Conservation (phyloP, 2,888 invertebrate species). For the Asteroscopus sphinx region DNA sequence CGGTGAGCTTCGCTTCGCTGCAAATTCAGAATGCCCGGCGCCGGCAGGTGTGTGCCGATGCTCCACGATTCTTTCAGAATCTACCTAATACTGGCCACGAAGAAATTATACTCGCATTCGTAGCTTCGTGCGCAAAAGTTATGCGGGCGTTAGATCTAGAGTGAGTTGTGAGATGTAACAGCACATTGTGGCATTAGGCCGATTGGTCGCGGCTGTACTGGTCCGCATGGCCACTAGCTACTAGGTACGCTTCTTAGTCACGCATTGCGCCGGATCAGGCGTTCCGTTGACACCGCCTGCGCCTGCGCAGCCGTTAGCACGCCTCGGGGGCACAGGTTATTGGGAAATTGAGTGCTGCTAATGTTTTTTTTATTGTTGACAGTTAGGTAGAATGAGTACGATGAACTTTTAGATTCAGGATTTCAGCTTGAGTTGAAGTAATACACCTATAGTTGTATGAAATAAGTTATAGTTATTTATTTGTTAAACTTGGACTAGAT, state of each 20-base stretch:
- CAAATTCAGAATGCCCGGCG: no score
- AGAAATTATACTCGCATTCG: conserved; percentile 34
- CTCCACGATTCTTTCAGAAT: no score
- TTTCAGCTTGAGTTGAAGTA: not conserved
- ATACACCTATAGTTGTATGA: not conserved
- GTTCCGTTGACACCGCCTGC: conserved; percentile 42
- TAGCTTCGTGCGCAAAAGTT: conserved; percentile 44
- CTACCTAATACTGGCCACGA: no score
- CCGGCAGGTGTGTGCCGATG: no score
- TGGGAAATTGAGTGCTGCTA: conserved; percentile 49
- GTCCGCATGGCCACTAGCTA: conserved; percentile 43
- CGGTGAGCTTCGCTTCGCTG: no score
- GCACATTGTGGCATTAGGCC: conserved; percentile 51
- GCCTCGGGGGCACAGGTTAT: conserved; percentile 54
- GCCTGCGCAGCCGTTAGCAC: conserved; percentile 47
- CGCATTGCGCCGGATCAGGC: conserved; percentile 41
- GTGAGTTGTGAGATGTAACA: conserved; percentile 37
- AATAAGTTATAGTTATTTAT: no score
- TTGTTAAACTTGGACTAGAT: no score
- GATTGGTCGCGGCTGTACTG: conserved; percentile 58
- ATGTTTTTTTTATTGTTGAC: conserved; percentile 46
- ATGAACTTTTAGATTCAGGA: conserved; percentile 27
- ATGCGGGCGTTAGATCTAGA: conserved; percentile 52
- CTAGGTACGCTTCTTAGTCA: conserved; percentile 59
- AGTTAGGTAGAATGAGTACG: conserved; percentile 47